Evolutionary conservation across 2,888 invertebrate species (phyloP), one percentile per base, ranked within the genome.

Genomic region (Elegia similella): DNA sequence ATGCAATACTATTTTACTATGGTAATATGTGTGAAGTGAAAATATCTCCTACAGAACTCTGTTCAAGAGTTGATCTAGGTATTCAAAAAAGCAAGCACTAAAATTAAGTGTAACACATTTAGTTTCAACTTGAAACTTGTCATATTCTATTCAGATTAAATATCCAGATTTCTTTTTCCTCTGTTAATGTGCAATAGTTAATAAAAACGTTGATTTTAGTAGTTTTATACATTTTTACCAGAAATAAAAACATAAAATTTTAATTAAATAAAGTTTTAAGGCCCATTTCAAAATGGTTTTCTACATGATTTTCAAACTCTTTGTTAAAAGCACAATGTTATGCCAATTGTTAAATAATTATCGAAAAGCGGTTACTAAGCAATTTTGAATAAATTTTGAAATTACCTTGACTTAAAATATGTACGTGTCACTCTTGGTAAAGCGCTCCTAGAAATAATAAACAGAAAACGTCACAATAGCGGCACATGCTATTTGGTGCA

Each of bases 361-460:
- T 48, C 2, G n/a, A 48, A 48, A 61, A 58, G 59, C 58, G 17
- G 56, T 63, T 64, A 61, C 57, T 55, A 60, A 74, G 78, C 73
- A 58, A 59, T 70, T 67, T 66, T 80, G 69, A 74, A 76, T 70
- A 68, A 79, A 78, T 79, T 76, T 69, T 64, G 73, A 76, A 70
- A 78, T 90, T 90, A 90, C 90, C 88, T 88, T 89, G 60, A 82
- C 91, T 93, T 95, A 96, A 93, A 92, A 96, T 94, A 96, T 96
- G 94, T 96, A 96, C 82, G 96, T 96, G 95, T 96, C 95, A 93
- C 96, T 96, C 95, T 93, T 94, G 92, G 93, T 92, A 91, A 94
- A 93, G 92, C 94, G 93, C 78, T 93, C 95, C 93, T 95, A 94
- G 92, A 94, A 94, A 94, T 83, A 82, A 93, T 89, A 88, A 93